Percentiles rank a stretch among this genome's conserved stretches.
Conservation (phyloP, 2,113 vertebrate species). For the Dromaius novaehollandiae region DNA sequence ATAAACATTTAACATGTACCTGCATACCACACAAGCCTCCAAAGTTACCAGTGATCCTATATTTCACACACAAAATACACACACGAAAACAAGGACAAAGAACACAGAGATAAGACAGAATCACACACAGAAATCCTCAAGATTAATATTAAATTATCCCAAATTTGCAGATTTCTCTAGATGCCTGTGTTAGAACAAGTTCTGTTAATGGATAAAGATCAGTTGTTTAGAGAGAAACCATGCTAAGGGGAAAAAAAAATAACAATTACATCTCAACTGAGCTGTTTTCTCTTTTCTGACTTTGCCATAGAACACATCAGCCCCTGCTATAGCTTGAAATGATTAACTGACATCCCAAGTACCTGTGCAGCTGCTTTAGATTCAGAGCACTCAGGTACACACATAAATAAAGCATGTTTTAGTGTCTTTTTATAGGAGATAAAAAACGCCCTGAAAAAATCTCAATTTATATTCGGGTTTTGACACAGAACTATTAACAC, state of each 20-base stretch:
- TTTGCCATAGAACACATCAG: neutral
- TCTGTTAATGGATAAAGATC: neutral
- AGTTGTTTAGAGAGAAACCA: neutral
- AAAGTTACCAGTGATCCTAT: rapidly evolving
- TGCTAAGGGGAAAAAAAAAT: neutral
- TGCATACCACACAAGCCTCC: neutral
- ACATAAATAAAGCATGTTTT: neutral
- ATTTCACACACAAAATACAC: neutral
- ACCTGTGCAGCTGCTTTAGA: neutral
- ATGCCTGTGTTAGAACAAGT: neutral
- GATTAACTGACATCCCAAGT: neutral
- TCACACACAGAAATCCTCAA: neutral
- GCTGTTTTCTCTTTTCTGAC: neutral
- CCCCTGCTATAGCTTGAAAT: neutral
- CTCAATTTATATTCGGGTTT: neutral
- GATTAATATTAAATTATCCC: neutral
- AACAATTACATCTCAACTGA: neutral
- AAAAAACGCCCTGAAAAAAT: neutral
- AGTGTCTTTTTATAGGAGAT: neutral
- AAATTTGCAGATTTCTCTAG: neutral
- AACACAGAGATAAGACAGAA: neutral
- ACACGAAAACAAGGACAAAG: neutral
- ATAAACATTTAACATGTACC: neutral
- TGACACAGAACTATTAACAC: neutral
- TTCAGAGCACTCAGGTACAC: neutral